Conservation (phyloP, 2,113 vertebrate species). For the Lonchura striata region DNA sequence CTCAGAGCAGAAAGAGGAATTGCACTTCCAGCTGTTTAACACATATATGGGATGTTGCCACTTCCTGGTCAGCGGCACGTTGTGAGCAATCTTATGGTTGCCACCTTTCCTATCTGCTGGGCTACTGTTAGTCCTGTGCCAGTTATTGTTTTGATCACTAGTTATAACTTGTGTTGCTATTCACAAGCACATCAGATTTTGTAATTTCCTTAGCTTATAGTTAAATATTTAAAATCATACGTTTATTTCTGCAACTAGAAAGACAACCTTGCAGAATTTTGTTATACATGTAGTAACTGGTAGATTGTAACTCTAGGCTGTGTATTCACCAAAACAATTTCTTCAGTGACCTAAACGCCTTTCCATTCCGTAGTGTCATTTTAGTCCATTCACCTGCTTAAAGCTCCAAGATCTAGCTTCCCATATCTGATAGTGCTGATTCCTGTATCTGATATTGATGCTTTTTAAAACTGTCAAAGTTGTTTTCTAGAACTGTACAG, state of each 20-base stretch:
- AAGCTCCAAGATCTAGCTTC: not conserved
- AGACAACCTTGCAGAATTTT: not conserved
- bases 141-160: not conserved
- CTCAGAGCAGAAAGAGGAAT: not conserved
- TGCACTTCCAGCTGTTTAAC: not conserved
- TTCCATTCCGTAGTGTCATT: not conserved
- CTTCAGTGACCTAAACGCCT: not conserved
- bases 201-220: not conserved
- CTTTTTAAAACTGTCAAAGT: not conserved
- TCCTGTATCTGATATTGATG: not conserved
- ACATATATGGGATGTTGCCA: rapidly evolving
- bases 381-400: not conserved
- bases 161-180: not conserved
- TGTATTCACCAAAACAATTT: not conserved
- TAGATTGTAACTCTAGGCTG: not conserved
- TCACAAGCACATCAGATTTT: not conserved
- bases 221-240: not conserved
- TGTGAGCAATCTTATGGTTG: not conserved
- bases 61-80: not conserved
- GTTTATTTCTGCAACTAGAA: not conserved
- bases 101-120: rapidly evolving
- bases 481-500: not conserved
- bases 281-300: not conserved
- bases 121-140: not conserved
- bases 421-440: not conserved